Evolutionary conservation across 2,797 vertebrate genomes (phyloP).

Genomic region (Mallotus villosus): DNA sequence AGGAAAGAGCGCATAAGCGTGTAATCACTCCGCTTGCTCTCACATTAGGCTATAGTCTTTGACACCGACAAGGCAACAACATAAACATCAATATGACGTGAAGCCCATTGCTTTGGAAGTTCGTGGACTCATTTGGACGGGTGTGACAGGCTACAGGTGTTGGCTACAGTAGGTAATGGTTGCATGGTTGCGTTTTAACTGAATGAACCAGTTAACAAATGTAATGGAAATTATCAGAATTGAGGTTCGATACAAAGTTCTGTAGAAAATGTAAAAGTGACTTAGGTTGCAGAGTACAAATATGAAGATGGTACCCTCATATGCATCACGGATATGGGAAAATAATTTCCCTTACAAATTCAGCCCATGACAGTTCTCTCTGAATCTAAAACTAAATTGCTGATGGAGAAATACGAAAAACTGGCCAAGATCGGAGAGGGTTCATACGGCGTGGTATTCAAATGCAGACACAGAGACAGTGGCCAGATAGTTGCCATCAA

Average conservation of each 20-base stretch:
- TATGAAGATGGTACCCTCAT: neutral
- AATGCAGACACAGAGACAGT: slow-evolving; percentile 83
- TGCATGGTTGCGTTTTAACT: neutral
- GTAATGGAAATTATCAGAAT: slow-evolving; percentile 2
- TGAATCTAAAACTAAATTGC: neutral
- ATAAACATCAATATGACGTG: neutral
- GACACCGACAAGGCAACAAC: neutral
- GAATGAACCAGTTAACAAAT: neutral
- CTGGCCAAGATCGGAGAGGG: slow-evolving; percentile 87
- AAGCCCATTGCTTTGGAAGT: neutral
- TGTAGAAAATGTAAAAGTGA: neutral
- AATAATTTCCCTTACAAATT: neutral
- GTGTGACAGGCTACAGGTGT: neutral
- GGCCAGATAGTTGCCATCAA: slow-evolving; percentile 89
- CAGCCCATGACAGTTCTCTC: neutral
- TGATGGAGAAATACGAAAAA: slow-evolving; percentile 90
- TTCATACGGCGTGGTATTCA: slow-evolving; percentile 88
- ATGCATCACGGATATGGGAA: neutral
- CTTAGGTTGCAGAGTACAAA: neutral
- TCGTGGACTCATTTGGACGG: neutral
- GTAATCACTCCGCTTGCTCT: no score
- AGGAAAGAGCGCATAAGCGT: neutral
- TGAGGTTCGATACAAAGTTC: neutral
- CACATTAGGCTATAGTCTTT: neutral
- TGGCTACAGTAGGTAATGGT: no score